These are phyloP conservation scores for Oscheius sp. DNA, from an alignment of 2,888 invertebrate genomes.

Conservation along the genomic window DNA sequence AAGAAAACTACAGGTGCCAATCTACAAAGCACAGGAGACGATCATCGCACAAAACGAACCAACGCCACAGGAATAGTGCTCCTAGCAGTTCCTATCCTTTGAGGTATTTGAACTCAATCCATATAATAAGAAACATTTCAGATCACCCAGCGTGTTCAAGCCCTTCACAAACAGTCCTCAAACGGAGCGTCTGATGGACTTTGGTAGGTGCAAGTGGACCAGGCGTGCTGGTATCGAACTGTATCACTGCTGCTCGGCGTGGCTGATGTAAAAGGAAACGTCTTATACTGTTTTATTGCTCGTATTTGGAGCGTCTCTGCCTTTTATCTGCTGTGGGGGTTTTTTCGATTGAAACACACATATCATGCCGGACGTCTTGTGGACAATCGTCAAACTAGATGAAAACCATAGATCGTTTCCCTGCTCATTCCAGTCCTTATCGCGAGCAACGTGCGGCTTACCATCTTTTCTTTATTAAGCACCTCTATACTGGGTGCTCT, in stretches of 20 bases:
- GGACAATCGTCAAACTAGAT: constrained; percentile 15
- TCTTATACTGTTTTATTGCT: too few species aligned
- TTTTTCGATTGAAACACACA: not conserved
- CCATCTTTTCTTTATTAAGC: constrained; percentile 23
- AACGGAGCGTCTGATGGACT: constrained; percentile 33
- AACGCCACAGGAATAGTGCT: constrained; percentile 66
- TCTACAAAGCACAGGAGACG: constrained; percentile 58
- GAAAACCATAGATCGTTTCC: constrained; percentile 19
- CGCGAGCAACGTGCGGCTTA: constrained; percentile 13
- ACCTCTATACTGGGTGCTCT: not conserved
- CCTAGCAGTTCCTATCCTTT: constrained; percentile 61
- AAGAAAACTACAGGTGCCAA: constrained; percentile 47
- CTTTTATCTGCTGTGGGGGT: not conserved
- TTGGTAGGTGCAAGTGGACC: constrained; percentile 21
- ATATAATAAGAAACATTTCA: constrained; percentile 17
- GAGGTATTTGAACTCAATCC: constrained; percentile 38
- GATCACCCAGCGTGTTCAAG: constrained; percentile 35
- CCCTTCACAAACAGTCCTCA: constrained; percentile 19
- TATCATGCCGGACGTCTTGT: too few species aligned
- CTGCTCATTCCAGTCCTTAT: constrained; percentile 26
- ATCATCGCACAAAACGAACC: constrained; percentile 52
- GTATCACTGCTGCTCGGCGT: not conserved
- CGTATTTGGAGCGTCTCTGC: too few species aligned
- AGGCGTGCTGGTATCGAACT: not conserved
- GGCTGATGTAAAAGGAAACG: not conserved